Conservation (phyloP, 2,888 invertebrate species). For the Mimachlamys varia region DNA sequence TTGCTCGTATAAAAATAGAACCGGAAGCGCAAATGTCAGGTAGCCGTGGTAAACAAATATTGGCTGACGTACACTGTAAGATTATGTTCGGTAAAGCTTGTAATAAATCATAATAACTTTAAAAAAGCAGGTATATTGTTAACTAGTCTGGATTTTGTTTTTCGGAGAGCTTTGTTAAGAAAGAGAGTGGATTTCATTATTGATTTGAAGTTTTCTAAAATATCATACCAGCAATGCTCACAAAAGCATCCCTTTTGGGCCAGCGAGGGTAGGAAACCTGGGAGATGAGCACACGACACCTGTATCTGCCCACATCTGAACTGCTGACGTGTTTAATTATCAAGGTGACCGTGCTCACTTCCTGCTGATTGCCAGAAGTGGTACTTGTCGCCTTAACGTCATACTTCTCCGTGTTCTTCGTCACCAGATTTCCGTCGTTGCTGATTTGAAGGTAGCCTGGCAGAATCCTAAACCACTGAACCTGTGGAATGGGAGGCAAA, state of each 20-base stretch:
- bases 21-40: no score
- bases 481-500: neutral
- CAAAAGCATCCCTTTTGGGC: neutral
- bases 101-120: no score
- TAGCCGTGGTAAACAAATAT: no score
- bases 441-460: constrained; percentile 1
- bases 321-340: neutral
- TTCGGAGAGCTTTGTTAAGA: no score
- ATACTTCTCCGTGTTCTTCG: neutral
- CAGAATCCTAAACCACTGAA: neutral
- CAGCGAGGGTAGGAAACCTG: neutral
- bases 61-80: no score
- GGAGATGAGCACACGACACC: neutral
- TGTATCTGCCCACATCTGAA: neutral
- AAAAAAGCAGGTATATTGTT: no score
- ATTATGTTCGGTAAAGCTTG: no score
- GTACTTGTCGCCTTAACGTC: neutral
- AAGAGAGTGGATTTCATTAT: no score
- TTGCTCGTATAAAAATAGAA: no score
- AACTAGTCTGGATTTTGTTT: no score
- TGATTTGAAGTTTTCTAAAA: neutral
- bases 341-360: neutral
- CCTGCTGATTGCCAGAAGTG: neutral
- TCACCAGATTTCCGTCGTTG: neutral
- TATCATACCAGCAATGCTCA: neutral